A percentile compares a stretch with the other conserved stretches of the same genome.
phyloP scores from a whole-genome alignment of 2,797 vertebrate genomes.

The Chelmon rostratus region DNA sequence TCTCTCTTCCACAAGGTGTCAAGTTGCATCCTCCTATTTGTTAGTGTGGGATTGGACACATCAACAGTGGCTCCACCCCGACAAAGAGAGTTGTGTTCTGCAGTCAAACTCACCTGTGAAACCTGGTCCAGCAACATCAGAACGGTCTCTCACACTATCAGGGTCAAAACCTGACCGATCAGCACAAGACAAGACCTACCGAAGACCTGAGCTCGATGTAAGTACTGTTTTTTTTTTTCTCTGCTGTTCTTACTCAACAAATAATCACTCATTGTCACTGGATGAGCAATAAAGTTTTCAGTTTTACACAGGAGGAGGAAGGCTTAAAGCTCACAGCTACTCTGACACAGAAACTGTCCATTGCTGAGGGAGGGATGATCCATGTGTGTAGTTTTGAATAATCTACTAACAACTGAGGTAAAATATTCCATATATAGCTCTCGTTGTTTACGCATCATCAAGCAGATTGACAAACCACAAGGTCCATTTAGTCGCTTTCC shows the following conservation, averaged over 20 bases:
- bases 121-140: constrained; percentile 61
- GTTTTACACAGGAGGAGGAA: background rate
- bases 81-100: constrained; percentile 41
- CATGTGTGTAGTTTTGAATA: background rate
- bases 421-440: background rate
- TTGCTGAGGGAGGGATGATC: background rate
- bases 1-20: constrained; percentile 57
- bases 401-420: background rate
- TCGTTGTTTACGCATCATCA: background rate
- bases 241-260: background rate
- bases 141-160: constrained; percentile 45
- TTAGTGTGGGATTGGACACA: constrained; percentile 63
- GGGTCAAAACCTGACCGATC: constrained; percentile 24
- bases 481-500: background rate
- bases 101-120: constrained; percentile 73
- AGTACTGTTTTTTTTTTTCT: constrained; percentile 50
- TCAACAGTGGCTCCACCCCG: constrained; percentile 66
- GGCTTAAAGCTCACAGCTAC: background rate
- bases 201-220: constrained; percentile 60
- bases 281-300: background rate
- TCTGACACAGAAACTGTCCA: background rate
- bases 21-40: constrained; percentile 58
- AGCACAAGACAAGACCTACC: constrained; percentile 29
- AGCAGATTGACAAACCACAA: background rate
- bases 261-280: background rate